A percentile compares a stretch with the other conserved stretches of the same genome.
phyloP scores from a whole-genome alignment of 2,888 invertebrate genomes.

The Sarcophaga caerulescens region DNA sequence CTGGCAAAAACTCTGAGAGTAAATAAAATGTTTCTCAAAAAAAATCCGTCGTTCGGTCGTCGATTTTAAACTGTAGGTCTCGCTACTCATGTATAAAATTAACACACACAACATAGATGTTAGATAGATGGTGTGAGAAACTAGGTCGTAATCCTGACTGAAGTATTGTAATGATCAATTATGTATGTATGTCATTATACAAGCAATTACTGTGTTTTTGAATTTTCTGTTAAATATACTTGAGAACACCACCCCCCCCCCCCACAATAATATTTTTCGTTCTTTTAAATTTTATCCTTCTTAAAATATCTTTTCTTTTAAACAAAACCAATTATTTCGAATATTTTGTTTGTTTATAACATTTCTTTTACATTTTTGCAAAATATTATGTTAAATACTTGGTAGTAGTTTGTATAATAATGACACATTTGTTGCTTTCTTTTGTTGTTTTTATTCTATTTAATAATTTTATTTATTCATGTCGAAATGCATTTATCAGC shows the following conservation, averaged over 20 bases:
- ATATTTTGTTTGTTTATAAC: neutral
- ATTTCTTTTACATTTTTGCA: neutral
- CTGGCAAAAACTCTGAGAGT: too few relatives aligned
- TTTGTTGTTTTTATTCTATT: neutral
- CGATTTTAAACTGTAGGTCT: too few relatives aligned
- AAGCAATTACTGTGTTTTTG: too few relatives aligned
- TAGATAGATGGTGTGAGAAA: too few relatives aligned
- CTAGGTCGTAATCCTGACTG: too few relatives aligned
- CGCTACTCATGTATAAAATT: too few relatives aligned
- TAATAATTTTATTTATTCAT: slow-evolving; percentile 2
- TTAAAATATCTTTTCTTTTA: neutral
- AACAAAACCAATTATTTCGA: neutral
- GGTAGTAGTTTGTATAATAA: neutral
- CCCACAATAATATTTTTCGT: neutral
- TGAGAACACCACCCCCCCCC: too few relatives aligned
- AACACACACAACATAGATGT: too few relatives aligned
- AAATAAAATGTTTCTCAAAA: too few relatives aligned
- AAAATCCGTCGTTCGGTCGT: too few relatives aligned
- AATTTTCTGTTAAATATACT: neutral
- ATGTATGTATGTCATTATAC: too few relatives aligned
- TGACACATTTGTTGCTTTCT: neutral
- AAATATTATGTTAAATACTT: neutral
- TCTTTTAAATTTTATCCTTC: neutral
- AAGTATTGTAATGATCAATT: too few relatives aligned
- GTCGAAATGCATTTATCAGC: neutral